These are phyloP conservation scores for Aptenodytes forsteri DNA, from an alignment of 2,113 vertebrate genomes.

Conservation along the genomic window DNA sequence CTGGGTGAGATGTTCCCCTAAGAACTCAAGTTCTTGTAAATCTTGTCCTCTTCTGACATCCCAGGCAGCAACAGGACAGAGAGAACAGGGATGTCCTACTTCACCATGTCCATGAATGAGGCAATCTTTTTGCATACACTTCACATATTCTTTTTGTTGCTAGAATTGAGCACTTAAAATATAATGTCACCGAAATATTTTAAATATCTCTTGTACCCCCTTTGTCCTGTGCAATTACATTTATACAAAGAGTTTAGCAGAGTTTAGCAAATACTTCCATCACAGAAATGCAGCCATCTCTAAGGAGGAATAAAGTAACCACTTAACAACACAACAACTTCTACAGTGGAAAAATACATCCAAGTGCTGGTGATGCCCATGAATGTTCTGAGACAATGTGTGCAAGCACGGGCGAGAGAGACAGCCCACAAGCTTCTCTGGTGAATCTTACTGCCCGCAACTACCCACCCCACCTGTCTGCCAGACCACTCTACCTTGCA, in stretches of 20 bases:
- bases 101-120: background rate
- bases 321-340: background rate
- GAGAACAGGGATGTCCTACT: background rate
- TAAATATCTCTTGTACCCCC: background rate
- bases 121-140: background rate
- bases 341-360: background rate
- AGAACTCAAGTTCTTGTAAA: background rate
- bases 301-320: background rate
- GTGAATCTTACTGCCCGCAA: background rate
- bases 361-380: background rate
- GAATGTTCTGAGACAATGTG: background rate
- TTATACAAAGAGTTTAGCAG: background rate
- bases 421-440: background rate
- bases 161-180: background rate
- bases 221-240: background rate
- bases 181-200: background rate
- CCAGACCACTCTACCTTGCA: background rate
- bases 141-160: background rate
- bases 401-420: background rate
- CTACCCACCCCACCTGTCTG: background rate
- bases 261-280: background rate
- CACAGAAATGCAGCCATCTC: background rate
- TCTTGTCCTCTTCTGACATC: background rate
- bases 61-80: background rate
- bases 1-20: background rate